These are phyloP conservation scores for Melopsittacus undulatus DNA, from an alignment of 2,797 vertebrate species.

Conservation along the genomic window DNA sequence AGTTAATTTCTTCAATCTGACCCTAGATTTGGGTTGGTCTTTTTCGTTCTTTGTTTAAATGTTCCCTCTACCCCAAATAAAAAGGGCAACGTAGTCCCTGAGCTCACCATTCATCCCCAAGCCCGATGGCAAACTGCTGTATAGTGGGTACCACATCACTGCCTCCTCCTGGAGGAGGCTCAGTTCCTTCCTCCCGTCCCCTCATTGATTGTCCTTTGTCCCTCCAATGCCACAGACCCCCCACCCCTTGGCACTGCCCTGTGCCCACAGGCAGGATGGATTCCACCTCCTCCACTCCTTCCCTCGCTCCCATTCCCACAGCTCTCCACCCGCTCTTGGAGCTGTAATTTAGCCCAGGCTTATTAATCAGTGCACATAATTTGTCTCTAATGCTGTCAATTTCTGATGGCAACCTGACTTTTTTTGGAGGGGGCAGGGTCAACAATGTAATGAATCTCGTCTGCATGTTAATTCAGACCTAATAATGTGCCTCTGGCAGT, in stretches of 20 bases:
- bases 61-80: not conserved
- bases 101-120: not conserved
- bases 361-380: conserved; percentile 80
- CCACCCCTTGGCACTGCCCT: not conserved
- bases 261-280: not conserved
- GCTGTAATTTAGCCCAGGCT: conserved; percentile 59
- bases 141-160: not conserved
- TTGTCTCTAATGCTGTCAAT: conserved; percentile 80
- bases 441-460: conserved; percentile 81
- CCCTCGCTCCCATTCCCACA: not conserved
- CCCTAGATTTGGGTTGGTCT: not conserved
- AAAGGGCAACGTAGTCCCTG: not conserved
- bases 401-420: conserved; percentile 77
- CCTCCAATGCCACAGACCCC: not conserved
- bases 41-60: not conserved
- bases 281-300: not conserved
- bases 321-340: not conserved
- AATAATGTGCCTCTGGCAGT: conserved; percentile 78
- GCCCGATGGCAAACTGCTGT: not conserved
- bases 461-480: conserved; percentile 81
- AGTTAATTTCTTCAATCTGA: not conserved
- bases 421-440: conserved; percentile 78
- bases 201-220: fast-evolving
- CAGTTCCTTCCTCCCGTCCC: not conserved
- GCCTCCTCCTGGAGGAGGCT: not conserved